phyloP scores from a whole-genome alignment of 1,140 invertebrate genomes.

The roundworm (Caenorhabditis elegans) region WBcel235 BX284602.5:15039001-15039500 shows the following conservation, averaged over 20 bases:
- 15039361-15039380: neutral
- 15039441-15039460: neutral
- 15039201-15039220: neutral
- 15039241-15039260: too few species aligned
- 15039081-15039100: slow-evolving; percentile 44
- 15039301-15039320: too few species aligned
- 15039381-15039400: neutral
- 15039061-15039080: neutral
- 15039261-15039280: too few species aligned
- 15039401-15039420: neutral
- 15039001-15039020: too few species aligned
- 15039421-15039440: neutral
- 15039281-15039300: too few species aligned
- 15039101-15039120: slow-evolving; percentile 45
- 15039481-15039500: neutral
- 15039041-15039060: too few species aligned
- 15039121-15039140: slow-evolving; percentile 55
- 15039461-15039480: neutral
- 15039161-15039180: slow-evolving; percentile 52
- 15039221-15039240: too few species aligned
- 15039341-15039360: neutral
- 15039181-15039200: slow-evolving; percentile 23
- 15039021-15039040: too few species aligned
- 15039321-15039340: too few species aligned
- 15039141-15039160: slow-evolving; percentile 58